Evolutionary conservation across 2,797 vertebrate species (phyloP), one percentile per base, ranked within the genome.

Genomic region (Myotis planiceps): DNA sequence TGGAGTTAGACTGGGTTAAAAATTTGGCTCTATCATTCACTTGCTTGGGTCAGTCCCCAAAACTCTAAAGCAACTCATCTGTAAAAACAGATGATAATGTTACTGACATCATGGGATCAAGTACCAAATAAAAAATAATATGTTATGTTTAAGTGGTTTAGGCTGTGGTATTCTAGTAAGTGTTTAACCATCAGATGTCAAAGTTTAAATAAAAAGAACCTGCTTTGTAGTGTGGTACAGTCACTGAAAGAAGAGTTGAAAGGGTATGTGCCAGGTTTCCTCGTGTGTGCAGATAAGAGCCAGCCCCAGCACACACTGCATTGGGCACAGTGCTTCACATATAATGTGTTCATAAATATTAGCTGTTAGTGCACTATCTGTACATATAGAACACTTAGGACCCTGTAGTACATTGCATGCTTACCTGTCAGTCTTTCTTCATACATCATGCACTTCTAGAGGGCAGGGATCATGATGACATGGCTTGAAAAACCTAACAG

Each of bases 201-300:
- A 82, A 69, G 10, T 25, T 39, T 69, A 39, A 39, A 14, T 25
- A 5, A 19, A 68, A 37, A 72, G 1, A 14, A 9, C 6, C 7
- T 45, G 25, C 45, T 90, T 90, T 16, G 18, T 68, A 32, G 39
- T 5, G 9, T 66, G 18, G 16, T 81, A 9, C 58, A 1, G 0
- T 51, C 6, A n/a, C 7, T 34, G 27, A 55, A 71, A 66, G 8
- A 16, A 15, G 21, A 79, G 13, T 6, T 76, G 6, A 65, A 69
- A n/a, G 47, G 32, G 2, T 51, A 32, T 16, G 6, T 6, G 23
- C 2, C 23, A 2, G 18, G 12, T 1, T 60, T 13, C 0, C 15
- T 68, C 68, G 9, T 29, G 4, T 23, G 19, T 60, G 29, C 18
- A 63, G 34, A 4, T 69, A 10, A 79, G 66, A 45, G 29, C 34